Evolutionary conservation across 2,113 vertebrate species (phyloP), one percentile per base, ranked within the genome.

Genomic region (Hyperopisus bebe): DNA sequence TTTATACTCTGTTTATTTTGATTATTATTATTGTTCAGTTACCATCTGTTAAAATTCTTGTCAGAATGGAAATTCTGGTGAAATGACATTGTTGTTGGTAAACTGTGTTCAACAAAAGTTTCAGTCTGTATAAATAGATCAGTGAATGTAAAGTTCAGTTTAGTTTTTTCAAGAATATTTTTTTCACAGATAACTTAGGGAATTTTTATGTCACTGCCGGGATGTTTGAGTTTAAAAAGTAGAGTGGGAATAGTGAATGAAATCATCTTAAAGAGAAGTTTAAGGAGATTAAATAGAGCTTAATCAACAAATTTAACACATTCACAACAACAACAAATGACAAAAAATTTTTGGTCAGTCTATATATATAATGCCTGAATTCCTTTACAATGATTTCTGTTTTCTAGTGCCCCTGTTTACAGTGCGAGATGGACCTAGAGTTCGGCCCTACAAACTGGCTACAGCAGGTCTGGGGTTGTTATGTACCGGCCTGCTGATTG

Each of bases 381-480:
- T 86, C 46, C 11, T 17, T 27, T 48, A 8, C 39, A 47, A 2
- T 48, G 2, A 48, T 86, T 39, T 87, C 31, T 10, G 10, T 39
- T 39, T 51, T 87, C 47, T 17, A 87, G 85, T 15, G 31, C 35
- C 77, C 80, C 31, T 55, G 48, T 91, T 89, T 39, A 62, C 86
- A 74, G 87, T 89, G 47, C 89, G 77, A 88, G 87, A 88, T 39
- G 87, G 53, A 3, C 87, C 15, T 1, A 88, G 42, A 2, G 27
- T 70, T 31, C 80, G 13, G 31, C 7, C 87, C n/a, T 90, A 93
- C 51, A 91, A 90, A 66, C 44, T 92, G 91, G 89, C 93, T 62
- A 47, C 92, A 17, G 87, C 93, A 88, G 74, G 90, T 39, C 92
- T 96, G 89, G 89, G 91, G 3, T 83, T 94, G 86, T 90, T 95